Evolutionary conservation across 2,888 invertebrate genomes (phyloP).

Genomic region (Antheraea assamensis): DNA sequence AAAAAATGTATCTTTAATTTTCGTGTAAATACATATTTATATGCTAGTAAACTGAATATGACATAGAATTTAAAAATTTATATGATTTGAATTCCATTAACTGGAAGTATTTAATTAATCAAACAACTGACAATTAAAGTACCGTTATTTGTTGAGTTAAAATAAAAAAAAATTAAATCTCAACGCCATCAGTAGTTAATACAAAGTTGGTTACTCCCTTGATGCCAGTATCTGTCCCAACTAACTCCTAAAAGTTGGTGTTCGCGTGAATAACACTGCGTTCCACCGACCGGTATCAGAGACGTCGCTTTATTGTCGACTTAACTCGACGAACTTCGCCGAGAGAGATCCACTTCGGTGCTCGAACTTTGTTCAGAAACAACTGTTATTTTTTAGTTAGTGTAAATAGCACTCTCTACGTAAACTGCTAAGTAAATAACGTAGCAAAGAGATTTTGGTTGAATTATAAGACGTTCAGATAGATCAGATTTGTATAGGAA

Average conservation of each 20-base stretch:
- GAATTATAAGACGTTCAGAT: too few species aligned
- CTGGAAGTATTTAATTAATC: too few species aligned
- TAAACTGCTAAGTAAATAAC: too few species aligned
- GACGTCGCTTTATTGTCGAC: not conserved
- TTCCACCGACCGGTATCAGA: constrained; percentile 2
- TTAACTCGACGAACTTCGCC: not conserved
- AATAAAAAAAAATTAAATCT: not conserved
- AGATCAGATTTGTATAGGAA: too few species aligned
- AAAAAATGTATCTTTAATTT: not conserved
- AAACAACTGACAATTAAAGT: not conserved
- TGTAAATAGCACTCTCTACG: too few species aligned
- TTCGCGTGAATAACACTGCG: not conserved
- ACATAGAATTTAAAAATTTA: too few species aligned
- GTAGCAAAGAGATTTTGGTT: too few species aligned
- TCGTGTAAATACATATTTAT: not conserved
- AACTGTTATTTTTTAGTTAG: not conserved
- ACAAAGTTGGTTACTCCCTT: not conserved
- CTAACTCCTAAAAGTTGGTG: not conserved
- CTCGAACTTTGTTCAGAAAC: not conserved
- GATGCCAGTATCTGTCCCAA: not conserved
- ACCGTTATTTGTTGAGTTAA: not conserved
- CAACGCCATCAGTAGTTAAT: not conserved
- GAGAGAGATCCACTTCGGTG: not conserved
- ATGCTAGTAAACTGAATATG: not conserved
- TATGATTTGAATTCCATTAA: too few species aligned